Conservation (phyloP, 1,140 invertebrate species). For the Gonioctena quinquepunctata region DNA sequence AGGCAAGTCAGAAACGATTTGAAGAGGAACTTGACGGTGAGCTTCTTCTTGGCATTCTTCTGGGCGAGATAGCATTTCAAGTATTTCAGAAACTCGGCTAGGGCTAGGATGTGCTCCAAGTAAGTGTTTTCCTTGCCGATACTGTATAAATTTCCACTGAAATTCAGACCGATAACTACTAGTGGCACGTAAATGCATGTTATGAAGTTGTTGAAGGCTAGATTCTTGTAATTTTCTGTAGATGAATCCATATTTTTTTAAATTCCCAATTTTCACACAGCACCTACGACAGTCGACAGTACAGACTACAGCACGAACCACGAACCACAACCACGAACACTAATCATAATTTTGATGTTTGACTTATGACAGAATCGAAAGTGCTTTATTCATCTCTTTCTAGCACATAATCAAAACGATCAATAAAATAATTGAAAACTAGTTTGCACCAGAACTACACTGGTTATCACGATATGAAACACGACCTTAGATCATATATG, state of each 20-base stretch:
- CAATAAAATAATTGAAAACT: too few relatives aligned
- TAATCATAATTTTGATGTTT: too few relatives aligned
- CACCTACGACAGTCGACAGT: too few relatives aligned
- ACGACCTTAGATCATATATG: too few relatives aligned
- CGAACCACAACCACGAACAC: too few relatives aligned
- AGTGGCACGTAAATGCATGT: conserved; percentile 30
- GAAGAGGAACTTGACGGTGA: conserved; percentile 47
- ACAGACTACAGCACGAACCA: too few relatives aligned
- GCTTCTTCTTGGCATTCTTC: conserved; percentile 20
- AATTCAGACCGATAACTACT: conserved; percentile 17
- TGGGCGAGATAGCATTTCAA: conserved; percentile 9
- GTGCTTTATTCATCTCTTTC: too few relatives aligned
- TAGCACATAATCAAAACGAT: too few relatives aligned
- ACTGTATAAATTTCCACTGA: conserved; percentile 31
- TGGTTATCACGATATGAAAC: too few relatives aligned
- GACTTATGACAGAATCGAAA: too few relatives aligned
- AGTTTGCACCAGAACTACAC: too few relatives aligned
- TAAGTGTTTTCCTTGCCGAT: conserved; percentile 39
- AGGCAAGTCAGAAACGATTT: conserved; percentile 50
- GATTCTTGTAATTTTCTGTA: conserved; percentile 3
- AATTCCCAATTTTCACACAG: too few relatives aligned
- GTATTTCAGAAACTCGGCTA: conserved; percentile 44
- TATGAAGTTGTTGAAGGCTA: conserved; percentile 25
- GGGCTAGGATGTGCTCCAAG: conserved; percentile 32
- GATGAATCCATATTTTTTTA: conserved; percentile 20